Evolutionary conservation across 92 coral and sea anemone species (phyloP).

Genomic region (Bergia puertoricense): DNA sequence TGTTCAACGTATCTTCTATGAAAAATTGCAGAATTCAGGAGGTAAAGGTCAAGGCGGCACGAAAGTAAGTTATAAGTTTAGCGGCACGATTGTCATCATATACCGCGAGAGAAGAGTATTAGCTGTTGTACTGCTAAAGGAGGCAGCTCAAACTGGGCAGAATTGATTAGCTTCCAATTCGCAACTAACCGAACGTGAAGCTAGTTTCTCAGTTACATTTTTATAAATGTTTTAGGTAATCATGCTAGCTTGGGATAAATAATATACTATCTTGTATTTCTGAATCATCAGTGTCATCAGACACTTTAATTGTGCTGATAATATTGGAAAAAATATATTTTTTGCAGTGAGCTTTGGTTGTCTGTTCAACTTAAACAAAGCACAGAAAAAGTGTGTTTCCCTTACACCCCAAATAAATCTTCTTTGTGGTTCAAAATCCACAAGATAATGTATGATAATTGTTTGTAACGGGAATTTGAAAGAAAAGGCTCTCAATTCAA

Average conservation of each 20-base stretch:
- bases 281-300: too few species aligned
- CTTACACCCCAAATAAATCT: background rate
- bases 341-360: background rate
- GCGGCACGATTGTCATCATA: background rate
- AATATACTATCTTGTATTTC: too few species aligned
- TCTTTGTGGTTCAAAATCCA: background rate
- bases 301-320: too few species aligned
- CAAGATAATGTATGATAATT: background rate
- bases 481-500: background rate
- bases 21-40: slow-evolving; percentile 44
- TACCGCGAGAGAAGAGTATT: background rate
- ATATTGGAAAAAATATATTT: too few species aligned
- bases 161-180: background rate
- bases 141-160: background rate
- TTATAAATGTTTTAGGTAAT: background rate
- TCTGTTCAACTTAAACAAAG: background rate
- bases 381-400: background rate
- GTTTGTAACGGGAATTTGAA: background rate
- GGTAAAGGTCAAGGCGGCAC: slow-evolving; percentile 46
- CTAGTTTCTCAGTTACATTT: background rate
- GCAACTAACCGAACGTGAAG: background rate
- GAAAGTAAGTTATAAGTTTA: slow-evolving; percentile 20
- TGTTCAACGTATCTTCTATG: slow-evolving; percentile 31
- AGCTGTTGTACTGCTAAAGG: background rate
- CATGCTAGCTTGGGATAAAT: background rate